A percentile compares a stretch with the other conserved stretches of the same genome.
Conservation (phyloP, 2,113 vertebrate genomes). For the Crotalus horridus region DNA sequence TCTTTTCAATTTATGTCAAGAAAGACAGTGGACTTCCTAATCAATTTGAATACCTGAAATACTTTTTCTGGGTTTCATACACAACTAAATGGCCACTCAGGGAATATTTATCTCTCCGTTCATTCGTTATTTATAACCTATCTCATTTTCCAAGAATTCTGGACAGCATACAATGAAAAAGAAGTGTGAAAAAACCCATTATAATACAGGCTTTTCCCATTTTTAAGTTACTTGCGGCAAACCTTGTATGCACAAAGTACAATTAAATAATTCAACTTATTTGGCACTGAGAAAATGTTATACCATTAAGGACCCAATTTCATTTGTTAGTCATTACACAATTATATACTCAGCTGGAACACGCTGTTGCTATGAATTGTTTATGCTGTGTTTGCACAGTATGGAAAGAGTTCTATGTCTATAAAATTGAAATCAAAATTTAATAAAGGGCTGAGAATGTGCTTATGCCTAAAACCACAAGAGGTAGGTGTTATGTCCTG, state of each 20-base stretch:
- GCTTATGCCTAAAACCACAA: background rate
- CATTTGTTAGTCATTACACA: slow-evolving; percentile 30
- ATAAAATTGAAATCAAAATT: slow-evolving; percentile 41
- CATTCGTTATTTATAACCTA: background rate
- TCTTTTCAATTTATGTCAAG: background rate
- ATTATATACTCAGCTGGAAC: background rate
- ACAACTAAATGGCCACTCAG: background rate
- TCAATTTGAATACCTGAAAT: background rate
- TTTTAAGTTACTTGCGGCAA: background rate
- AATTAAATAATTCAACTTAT: slow-evolving; percentile 26
- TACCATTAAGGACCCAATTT: slow-evolving; percentile 37
- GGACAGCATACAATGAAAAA: background rate
- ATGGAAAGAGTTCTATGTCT: slow-evolving; percentile 19
- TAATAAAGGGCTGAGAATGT: slow-evolving; percentile 22
- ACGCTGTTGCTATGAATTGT: slow-evolving; percentile 42
- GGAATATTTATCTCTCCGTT: background rate
- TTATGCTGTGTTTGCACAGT: slow-evolving; percentile 28
- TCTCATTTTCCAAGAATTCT: background rate
- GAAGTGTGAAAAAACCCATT: background rate
- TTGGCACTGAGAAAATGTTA: slow-evolving; percentile 1
- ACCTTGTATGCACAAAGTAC: background rate
- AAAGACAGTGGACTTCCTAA: background rate
- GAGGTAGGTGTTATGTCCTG: too few species aligned
- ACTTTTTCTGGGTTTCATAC: background rate
- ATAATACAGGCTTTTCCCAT: background rate